Percentiles rank a stretch among this genome's conserved stretches.
These are phyloP conservation scores for Drosophila paucipuncta DNA, from an alignment of 2,888 invertebrate genomes.

Conservation along the genomic window DNA sequence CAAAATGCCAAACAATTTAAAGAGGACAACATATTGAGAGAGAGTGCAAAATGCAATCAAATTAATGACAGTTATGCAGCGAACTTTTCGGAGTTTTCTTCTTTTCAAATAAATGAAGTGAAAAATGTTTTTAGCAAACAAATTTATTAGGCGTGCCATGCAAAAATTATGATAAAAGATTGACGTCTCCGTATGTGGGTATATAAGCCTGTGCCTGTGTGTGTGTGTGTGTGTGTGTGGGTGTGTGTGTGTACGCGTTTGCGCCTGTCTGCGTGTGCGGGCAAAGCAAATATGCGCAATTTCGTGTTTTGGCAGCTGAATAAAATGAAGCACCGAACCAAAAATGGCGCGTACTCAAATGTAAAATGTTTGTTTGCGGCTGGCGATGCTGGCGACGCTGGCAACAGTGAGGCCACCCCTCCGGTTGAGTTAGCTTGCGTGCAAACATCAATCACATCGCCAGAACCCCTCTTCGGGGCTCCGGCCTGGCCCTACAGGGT, in stretches of 20 bases:
- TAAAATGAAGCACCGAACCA: conserved; percentile 67
- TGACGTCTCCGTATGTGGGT: conserved; percentile 24
- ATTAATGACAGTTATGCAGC: conserved; percentile 12
- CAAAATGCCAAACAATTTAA: conserved; percentile 33
- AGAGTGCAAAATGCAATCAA: conserved; percentile 35
- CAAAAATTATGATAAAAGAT: conserved; percentile 77
- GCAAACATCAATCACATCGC: conserved; percentile 72
- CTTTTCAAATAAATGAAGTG: conserved; percentile 76
- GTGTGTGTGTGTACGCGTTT: conserved; percentile 15
- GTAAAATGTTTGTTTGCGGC: conserved; percentile 79
- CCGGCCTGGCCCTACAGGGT: conserved; percentile 8
- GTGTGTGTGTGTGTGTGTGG: conserved; percentile 14
- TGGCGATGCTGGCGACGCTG: conserved; percentile 18
- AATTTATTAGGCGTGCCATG: conserved; percentile 75
- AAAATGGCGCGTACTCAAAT: conserved; percentile 79
- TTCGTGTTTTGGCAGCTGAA: conserved; percentile 77
- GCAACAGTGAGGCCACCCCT: conserved; percentile 12
- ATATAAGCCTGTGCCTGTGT: conserved; percentile 10
- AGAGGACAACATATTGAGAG: neutral
- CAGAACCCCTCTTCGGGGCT: conserved; percentile 12
- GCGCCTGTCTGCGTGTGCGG: conserved; percentile 15
- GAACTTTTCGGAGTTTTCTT: conserved; percentile 14
- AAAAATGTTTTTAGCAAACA: conserved; percentile 76
- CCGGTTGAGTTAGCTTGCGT: conserved; percentile 42
- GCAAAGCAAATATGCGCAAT: conserved; percentile 77